Base-by-base conservation (phyloP, 92 coral and sea anemone species). In the Epizoanthus ramosus region DNA sequence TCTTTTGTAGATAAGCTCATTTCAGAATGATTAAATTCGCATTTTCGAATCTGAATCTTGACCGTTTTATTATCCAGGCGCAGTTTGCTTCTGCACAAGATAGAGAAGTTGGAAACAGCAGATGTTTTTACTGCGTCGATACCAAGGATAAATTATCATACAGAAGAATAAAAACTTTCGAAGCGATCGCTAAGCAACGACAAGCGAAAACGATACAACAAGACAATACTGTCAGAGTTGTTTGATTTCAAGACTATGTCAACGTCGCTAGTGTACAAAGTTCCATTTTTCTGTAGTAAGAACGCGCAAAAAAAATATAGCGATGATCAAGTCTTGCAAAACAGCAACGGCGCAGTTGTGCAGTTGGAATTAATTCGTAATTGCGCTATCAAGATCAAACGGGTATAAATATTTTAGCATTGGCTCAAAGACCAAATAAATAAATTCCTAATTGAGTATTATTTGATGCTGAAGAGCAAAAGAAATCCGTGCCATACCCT, bases 381-480 rank as follows among this genome's bases (percentile, higher is more conserved):
- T 93, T 91, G 90, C 79, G 68, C 85, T 82, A 87, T 88, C 83
- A 80, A 65, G 79, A 73, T 84, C 85, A 90, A 74, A 68, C 57
- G 66, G 63, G 56, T 75, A 86, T 93, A 80, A 93, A 93, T 86
- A 90, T 93, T 92, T 93, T 79, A 93, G 83, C 75, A 84, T 75
- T 37, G 79, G 74, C 66, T 89, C 83, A 89, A 93, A 87, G 86
- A 81, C 89, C 86, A 74, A 93, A 93, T 90, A 86, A 91, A 93
- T 93, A 91, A 87, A 88, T 86, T 74, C 37, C 87, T 83, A 89
- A 86, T 88, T 93, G 86, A 88, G 92, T 90, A 86, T 84, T 88
- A 88, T 91, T 68, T 67, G 76, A 65, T 50, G 80, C 54, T 76
- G 77, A 89, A 64, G 73, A 84, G 80, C 59, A 89, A 76, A 57